phyloP scores from a whole-genome alignment of 2,888 invertebrate genomes.

The Philonicus albiceps region DNA sequence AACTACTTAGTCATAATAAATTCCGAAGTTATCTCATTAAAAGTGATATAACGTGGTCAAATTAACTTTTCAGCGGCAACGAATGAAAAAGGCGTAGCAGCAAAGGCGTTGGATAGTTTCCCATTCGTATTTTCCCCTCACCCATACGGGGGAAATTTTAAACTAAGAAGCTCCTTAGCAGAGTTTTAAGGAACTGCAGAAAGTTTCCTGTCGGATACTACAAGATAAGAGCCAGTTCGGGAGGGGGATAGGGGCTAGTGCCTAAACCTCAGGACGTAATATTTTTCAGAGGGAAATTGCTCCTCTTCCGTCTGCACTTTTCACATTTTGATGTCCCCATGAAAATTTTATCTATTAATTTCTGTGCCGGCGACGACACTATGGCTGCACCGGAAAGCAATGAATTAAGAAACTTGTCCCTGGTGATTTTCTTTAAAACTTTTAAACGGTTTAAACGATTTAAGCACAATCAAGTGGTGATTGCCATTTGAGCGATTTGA shows the following conservation, averaged over 20 bases:
- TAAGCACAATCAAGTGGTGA: background rate
- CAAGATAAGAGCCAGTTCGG: background rate
- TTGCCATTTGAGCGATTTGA: background rate
- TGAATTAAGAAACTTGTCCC: background rate
- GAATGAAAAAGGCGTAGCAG: constrained; percentile 1
- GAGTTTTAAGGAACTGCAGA: background rate
- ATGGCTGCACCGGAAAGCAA: background rate
- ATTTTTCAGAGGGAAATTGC: background rate
- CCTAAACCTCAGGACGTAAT: background rate
- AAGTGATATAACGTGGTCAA: constrained; percentile 43
- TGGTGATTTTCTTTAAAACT: background rate
- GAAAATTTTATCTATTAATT: background rate
- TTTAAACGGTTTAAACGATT: background rate
- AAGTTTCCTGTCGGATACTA: background rate
- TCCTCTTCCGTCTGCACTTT: background rate
- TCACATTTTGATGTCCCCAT: background rate
- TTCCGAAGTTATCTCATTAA: constrained; percentile 43
- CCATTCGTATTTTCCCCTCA: background rate
- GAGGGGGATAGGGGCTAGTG: too few relatives aligned
- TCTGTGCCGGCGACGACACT: background rate
- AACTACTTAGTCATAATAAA: constrained; percentile 37
- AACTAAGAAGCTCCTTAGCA: background rate
- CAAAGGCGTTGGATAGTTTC: background rate
- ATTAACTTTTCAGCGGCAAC: constrained; percentile 33
- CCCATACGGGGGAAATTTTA: background rate